Evolutionary conservation across 2,888 invertebrate genomes (phyloP).

Genomic region (Pyralis farinalis): DNA sequence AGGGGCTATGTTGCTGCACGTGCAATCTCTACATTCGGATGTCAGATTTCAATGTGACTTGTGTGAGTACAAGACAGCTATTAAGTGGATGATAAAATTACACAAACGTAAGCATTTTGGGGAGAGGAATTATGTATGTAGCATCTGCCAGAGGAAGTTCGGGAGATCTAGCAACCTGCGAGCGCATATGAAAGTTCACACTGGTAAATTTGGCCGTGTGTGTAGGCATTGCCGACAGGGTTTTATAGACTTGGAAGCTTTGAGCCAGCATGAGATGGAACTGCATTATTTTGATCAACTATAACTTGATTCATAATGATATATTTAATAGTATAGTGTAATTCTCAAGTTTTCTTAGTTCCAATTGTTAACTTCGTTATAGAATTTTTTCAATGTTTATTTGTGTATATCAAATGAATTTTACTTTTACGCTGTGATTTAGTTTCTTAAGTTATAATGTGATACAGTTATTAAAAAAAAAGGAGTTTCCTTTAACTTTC

Average conservation of each 20-base stretch:
- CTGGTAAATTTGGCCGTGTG: conserved; percentile 48
- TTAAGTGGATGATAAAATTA: conserved; percentile 53
- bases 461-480: too few relatives aligned
- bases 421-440: too few relatives aligned
- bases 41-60: conserved; percentile 48
- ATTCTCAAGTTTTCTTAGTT: too few relatives aligned
- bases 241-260: conserved; percentile 37
- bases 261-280: conserved; percentile 43
- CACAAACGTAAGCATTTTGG: conserved; percentile 74
- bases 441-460: too few relatives aligned
- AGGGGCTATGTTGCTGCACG: conserved; percentile 75
- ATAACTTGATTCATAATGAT: neutral
- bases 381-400: too few relatives aligned
- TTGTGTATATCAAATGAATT: too few relatives aligned
- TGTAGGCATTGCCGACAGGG: conserved; percentile 53
- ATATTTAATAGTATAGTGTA: too few relatives aligned
- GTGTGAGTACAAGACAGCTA: conserved; percentile 53
- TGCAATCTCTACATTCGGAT: conserved; percentile 69
- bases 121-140: conserved; percentile 73
- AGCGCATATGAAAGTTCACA: conserved; percentile 61
- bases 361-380: too few relatives aligned
- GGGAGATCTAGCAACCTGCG: conserved; percentile 74
- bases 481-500: too few relatives aligned
- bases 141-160: conserved; percentile 76
- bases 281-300: conserved; percentile 36